These are phyloP conservation scores for Podilymbus podiceps DNA, from an alignment of 2,113 vertebrate species.

Conservation along the genomic window DNA sequence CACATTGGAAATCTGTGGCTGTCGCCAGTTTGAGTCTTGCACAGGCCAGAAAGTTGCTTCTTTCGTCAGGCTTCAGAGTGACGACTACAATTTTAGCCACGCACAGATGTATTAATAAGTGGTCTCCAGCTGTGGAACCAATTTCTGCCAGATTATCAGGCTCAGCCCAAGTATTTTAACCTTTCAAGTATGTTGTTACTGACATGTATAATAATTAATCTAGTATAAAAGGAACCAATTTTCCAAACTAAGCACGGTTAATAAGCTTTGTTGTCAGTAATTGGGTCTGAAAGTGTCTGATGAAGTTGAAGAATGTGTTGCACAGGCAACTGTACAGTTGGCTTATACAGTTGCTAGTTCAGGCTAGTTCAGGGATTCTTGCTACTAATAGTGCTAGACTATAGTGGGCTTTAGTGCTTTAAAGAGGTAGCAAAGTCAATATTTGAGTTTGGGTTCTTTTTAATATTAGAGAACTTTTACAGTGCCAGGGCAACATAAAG, in stretches of 20 bases:
- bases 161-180: constrained; percentile 21
- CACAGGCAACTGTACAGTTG: constrained; percentile 15
- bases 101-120: not conserved
- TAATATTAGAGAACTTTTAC: not conserved
- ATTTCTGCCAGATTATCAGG: constrained; percentile 25
- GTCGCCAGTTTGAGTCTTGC: not conserved
- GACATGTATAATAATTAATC: constrained; percentile 35
- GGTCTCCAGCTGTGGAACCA: not conserved
- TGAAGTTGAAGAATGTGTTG: constrained; percentile 22
- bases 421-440: not conserved
- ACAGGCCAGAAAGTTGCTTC: not conserved
- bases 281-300: constrained; percentile 21
- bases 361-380: not conserved
- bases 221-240: constrained; percentile 13
- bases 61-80: not conserved
- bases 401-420: not conserved
- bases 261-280: constrained; percentile 43
- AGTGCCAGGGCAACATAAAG: not conserved
- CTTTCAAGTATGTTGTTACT: constrained; percentile 18
- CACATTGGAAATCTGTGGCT: not conserved
- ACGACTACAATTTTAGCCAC: not conserved
- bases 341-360: not conserved
- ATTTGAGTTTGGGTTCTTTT: not conserved
- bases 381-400: not conserved
- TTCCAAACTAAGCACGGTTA: constrained; percentile 34